phyloP scores from a whole-genome alignment of 2,113 vertebrate genomes.

The Sylvia atricapilla region DNA sequence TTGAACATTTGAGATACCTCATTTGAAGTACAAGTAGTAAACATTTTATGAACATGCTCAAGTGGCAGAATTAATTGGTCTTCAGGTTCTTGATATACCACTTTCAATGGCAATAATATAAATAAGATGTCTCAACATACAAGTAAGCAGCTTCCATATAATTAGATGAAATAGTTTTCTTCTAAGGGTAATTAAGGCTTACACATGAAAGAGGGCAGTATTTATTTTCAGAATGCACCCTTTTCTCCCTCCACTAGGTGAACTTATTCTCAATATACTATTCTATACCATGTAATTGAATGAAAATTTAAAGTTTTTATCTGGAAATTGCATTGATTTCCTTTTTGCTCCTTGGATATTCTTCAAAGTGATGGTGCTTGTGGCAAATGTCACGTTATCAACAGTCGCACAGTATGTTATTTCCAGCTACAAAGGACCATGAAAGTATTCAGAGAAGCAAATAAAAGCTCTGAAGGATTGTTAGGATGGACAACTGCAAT shows the following conservation, averaged over 20 bases:
- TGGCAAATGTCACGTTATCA: constrained; percentile 38
- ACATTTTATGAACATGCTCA: not conserved
- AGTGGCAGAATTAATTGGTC: not conserved
- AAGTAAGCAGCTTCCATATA: not conserved
- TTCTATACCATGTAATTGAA: constrained; percentile 30
- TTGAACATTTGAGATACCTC: not conserved
- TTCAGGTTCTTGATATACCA: not conserved
- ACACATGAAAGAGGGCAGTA: not conserved
- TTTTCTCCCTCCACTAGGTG: not conserved
- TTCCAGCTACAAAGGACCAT: not conserved
- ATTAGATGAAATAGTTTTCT: not conserved
- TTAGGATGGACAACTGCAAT: not conserved
- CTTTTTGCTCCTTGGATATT: constrained; percentile 48
- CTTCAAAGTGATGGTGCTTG: constrained; percentile 47
- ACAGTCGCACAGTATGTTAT: not conserved
- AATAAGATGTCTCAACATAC: not conserved
- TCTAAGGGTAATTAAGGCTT: not conserved
- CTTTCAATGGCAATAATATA: not conserved
- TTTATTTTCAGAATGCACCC: not conserved
- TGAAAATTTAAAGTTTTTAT: constrained; percentile 60
- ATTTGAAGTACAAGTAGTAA: not conserved
- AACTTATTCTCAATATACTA: constrained; percentile 40
- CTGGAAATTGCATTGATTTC: constrained; percentile 67
- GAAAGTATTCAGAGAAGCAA: not conserved
- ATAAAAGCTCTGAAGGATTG: not conserved